These are phyloP conservation scores for Pegoplata infirma DNA, from an alignment of 2,888 invertebrate species.

Conservation along the genomic window DNA sequence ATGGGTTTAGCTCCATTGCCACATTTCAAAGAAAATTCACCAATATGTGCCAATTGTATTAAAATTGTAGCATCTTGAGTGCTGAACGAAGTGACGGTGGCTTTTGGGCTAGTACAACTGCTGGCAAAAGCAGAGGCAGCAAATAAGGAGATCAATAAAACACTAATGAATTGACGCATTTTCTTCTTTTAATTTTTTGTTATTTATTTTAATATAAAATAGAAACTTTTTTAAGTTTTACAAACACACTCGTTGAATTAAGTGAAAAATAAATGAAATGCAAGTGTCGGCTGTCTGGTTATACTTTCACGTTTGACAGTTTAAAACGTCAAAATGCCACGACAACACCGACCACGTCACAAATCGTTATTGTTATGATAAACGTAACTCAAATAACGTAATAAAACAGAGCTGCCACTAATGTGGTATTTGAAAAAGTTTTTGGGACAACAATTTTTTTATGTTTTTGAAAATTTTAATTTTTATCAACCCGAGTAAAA, in stretches of 20 bases:
- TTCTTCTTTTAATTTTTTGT: constrained; percentile 63
- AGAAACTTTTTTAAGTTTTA: neutral
- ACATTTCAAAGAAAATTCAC: constrained; percentile 93
- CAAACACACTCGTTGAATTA: constrained; percentile 15
- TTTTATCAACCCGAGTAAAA: no score
- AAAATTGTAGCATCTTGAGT: constrained; percentile 95
- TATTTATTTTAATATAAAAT: constrained; percentile 9
- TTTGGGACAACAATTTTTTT: neutral
- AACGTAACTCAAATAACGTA: constrained; percentile 13
- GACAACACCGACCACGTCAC: constrained; percentile 61
- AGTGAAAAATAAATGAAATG: constrained; percentile 16
- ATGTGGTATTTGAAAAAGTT: neutral
- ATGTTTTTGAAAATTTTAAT: no score
- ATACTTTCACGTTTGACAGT: constrained; percentile 57
- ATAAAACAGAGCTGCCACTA: constrained; percentile 32
- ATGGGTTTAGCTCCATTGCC: constrained; percentile 84
- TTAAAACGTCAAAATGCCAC: constrained; percentile 62
- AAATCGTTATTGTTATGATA: constrained; percentile 30
- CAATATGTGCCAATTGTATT: constrained; percentile 92
- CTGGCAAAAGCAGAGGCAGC: constrained; percentile 68
- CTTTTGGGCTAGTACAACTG: constrained; percentile 82
- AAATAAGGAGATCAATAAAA: constrained; percentile 66
- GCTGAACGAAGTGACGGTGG: constrained; percentile 89
- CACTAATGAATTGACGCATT: constrained; percentile 68
- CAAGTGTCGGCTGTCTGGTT: constrained; percentile 2